Percentiles rank a stretch among this genome's conserved stretches.
Evolutionary conservation across 2,113 vertebrate species (phyloP).

Genomic region (Tragelaphus scriptus): DNA sequence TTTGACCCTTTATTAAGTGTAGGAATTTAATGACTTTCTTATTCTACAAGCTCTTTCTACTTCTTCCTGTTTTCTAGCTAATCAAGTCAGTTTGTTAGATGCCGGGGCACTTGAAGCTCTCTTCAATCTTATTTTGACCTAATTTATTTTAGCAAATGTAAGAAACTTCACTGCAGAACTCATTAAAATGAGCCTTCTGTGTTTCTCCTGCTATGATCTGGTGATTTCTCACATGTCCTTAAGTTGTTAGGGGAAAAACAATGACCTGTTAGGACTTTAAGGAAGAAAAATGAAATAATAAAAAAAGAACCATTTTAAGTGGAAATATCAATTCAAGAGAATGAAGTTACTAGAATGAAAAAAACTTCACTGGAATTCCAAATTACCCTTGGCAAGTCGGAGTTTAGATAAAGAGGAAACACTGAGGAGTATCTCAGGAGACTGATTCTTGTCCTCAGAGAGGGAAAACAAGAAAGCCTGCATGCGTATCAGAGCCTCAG

Average conservation of each 20-base stretch:
- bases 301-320: not conserved
- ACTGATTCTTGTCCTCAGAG: not conserved
- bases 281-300: not conserved
- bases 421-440: not conserved
- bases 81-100: constrained; percentile 31
- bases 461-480: not conserved
- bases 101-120: constrained; percentile 13
- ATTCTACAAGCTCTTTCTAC: not conserved
- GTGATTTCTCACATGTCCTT: not conserved
- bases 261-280: not conserved
- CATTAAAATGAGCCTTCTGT: constrained; percentile 30
- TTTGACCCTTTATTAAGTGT: not conserved
- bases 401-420: not conserved
- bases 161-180: not conserved
- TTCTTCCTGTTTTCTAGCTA: not conserved
- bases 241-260: not conserved
- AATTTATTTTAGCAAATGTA: constrained; percentile 49
- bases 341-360: not conserved
- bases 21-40: constrained; percentile 11
- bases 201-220: not conserved
- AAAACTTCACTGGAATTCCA: not conserved
- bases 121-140: constrained; percentile 40
- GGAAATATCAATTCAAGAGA: not conserved
- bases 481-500: not conserved
- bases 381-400: not conserved